Conservation (phyloP, 1,140 invertebrate genomes). For the Aphaenogaster floridana region DNA sequence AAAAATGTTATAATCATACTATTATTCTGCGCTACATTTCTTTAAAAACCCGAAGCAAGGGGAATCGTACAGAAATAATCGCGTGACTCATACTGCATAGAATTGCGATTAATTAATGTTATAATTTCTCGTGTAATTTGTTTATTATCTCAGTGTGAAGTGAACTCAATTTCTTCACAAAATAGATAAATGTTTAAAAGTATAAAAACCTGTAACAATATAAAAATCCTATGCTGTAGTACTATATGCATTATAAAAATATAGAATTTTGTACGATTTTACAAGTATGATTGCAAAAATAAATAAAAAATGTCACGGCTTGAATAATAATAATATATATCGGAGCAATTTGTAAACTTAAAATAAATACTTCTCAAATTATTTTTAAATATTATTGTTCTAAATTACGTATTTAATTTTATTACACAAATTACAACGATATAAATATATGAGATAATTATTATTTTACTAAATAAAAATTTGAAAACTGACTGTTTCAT, state of each 20-base stretch:
- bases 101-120: slow-evolving; percentile 5
- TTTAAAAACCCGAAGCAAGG: neutral
- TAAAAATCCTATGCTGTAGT: neutral
- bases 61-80: neutral
- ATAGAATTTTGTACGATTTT: neutral
- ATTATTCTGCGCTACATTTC: neutral
- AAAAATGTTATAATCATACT: neutral
- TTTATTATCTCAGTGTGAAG: neutral
- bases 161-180: neutral
- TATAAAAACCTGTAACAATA: neutral
- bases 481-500: slow-evolving; percentile 6
- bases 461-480: neutral
- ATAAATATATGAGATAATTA: slow-evolving; percentile 4
- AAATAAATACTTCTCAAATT: neutral
- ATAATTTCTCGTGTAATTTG: neutral
- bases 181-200: neutral
- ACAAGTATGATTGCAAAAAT: neutral
- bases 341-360: neutral
- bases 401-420: neutral
- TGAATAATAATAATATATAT: neutral
- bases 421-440: neutral
- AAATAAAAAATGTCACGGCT: neutral
- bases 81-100: neutral
- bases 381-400: slow-evolving; percentile 6
- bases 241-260: neutral